Evolutionary conservation across 2,888 invertebrate species (phyloP).

Genomic region (Harpagoxenus sublaevis): DNA sequence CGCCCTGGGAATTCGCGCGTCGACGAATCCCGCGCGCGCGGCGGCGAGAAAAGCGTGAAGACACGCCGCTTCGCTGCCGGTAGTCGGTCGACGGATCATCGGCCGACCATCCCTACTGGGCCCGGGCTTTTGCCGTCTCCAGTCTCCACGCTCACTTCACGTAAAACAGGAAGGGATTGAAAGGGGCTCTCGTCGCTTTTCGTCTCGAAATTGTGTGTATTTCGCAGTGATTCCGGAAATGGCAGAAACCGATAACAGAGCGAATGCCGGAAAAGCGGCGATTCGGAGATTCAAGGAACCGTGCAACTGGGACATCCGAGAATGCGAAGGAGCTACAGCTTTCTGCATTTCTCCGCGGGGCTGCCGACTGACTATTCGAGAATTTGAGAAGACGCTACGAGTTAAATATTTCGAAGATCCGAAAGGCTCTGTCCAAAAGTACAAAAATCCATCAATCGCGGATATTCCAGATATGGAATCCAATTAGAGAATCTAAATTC

Average conservation of each 20-base stretch:
- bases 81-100: conserved; percentile 39
- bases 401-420: conserved; percentile 37
- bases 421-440: background rate
- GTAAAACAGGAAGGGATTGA: conserved; percentile 32
- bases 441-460: background rate
- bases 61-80: background rate
- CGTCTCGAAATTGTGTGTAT: conserved; percentile 47
- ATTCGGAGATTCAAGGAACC: conserved; percentile 37
- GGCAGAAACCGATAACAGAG: conserved; percentile 31
- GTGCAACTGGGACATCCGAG: conserved; percentile 32
- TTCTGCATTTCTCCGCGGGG: conserved; percentile 6
- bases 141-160: conserved; percentile 1
- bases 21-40: conserved; percentile 15
- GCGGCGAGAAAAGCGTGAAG: conserved; percentile 9
- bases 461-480: background rate
- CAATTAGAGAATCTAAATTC: background rate
- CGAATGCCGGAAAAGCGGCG: conserved; percentile 34
- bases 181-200: conserved; percentile 21
- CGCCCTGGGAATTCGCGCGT: conserved; percentile 60
- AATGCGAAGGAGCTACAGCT: conserved; percentile 21
- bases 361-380: conserved; percentile 34
- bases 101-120: conserved; percentile 2
- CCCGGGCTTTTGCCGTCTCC: conserved; percentile 4
- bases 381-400: conserved; percentile 10
- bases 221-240: conserved; percentile 40